These are phyloP conservation scores for Seira sanloemensis DNA, from an alignment of 2,888 invertebrate genomes.

Conservation along the genomic window DNA sequence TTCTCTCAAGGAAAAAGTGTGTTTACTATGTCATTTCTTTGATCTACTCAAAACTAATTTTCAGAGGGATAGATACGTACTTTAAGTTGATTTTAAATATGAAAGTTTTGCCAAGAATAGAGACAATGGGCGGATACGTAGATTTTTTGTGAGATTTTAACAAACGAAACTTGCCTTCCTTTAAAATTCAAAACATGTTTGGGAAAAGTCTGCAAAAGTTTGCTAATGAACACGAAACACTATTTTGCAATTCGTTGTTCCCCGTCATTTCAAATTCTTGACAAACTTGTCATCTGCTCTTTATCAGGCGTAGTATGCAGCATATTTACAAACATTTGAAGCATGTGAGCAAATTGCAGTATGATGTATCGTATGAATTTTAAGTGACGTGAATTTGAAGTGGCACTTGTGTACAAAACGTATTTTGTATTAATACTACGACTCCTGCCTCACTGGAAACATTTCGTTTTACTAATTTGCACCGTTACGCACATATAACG, in stretches of 20 bases:
- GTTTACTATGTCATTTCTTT: neutral
- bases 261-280: neutral
- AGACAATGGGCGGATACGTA: neutral
- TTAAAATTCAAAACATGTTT: slow-evolving; percentile 2
- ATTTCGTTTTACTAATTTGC: neutral
- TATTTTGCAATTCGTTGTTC: neutral
- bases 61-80: too few relatives aligned
- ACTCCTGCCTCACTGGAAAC: slow-evolving; percentile 7
- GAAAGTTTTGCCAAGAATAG: too few relatives aligned
- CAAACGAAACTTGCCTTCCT: neutral
- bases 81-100: too few relatives aligned
- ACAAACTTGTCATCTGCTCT: slow-evolving; percentile 10
- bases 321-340: neutral
- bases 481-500: slow-evolving; percentile 3
- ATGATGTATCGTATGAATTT: neutral
- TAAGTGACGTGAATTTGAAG: neutral
- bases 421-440: neutral
- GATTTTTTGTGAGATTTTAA: neutral
- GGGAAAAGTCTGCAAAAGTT: neutral
- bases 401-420: neutral
- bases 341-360: neutral
- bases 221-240: neutral
- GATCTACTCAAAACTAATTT: neutral
- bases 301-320: neutral
- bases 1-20: too few relatives aligned